phyloP scores from a whole-genome alignment of 2,113 vertebrate genomes.

The Dissostichus mawsoni region DNA sequence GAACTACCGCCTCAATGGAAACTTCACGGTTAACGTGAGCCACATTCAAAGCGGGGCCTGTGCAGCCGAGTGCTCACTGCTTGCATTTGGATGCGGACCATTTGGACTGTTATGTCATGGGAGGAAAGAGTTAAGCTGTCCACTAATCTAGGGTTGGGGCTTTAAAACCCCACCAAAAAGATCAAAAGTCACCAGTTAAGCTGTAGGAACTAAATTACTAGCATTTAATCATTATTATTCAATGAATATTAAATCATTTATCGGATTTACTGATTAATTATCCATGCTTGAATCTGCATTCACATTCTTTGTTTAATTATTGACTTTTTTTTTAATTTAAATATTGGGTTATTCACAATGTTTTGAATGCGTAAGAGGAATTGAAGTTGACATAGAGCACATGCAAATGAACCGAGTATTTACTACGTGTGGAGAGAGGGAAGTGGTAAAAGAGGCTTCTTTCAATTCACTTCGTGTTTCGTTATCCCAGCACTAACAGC shows the following conservation, averaged over 20 bases:
- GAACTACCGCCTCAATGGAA: slow-evolving; percentile 10
- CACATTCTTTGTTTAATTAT: not conserved
- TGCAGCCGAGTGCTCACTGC: slow-evolving; percentile 3
- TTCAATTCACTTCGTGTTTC: slow-evolving; percentile 39
- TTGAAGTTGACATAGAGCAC: not conserved
- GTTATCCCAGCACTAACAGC: slow-evolving; percentile 4
- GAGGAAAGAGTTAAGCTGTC: not conserved
- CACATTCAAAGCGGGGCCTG: not conserved
- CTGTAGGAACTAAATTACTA: not conserved
- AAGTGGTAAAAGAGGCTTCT: not conserved
- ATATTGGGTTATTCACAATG: not conserved
- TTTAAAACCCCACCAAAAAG: not conserved
- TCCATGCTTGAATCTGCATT: not conserved
- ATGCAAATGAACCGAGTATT: slow-evolving; percentile 4
- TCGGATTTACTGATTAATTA: not conserved
- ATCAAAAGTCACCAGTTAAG: not conserved
- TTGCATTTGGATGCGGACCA: slow-evolving; percentile 9
- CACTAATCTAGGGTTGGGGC: not conserved
- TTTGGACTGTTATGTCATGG: not conserved
- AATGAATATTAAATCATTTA: not conserved
- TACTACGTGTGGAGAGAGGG: not conserved
- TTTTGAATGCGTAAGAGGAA: not conserved
- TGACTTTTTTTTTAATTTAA: too few relatives aligned
- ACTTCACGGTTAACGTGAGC: not conserved
- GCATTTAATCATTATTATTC: not conserved